A percentile compares a stretch with the other conserved stretches of the same genome.
Evolutionary conservation across 2,113 vertebrate species (phyloP).

Genomic region (Deroptyus accipitrinus): DNA sequence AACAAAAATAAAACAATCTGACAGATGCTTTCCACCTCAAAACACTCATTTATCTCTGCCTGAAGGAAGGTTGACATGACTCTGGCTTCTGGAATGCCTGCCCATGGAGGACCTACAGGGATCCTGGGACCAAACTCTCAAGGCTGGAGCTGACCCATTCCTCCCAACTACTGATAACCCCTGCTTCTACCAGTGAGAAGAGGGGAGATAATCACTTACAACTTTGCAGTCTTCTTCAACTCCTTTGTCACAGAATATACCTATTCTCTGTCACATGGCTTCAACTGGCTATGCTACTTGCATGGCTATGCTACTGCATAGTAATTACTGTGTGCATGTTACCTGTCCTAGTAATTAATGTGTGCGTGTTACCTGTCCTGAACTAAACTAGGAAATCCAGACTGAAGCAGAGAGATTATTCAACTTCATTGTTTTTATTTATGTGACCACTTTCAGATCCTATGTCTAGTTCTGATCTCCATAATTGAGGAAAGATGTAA

Average conservation of each 20-base stretch:
- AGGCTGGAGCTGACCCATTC: neutral
- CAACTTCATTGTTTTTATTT: neutral
- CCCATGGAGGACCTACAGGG: neutral
- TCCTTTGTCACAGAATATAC: neutral
- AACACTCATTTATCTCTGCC: neutral
- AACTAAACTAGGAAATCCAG: neutral
- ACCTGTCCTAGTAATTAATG: neutral
- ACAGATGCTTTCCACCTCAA: neutral
- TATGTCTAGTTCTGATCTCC: neutral
- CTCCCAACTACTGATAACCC: neutral
- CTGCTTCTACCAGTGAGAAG: neutral
- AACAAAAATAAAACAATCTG: neutral
- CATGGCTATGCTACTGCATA: neutral
- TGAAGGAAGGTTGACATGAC: neutral
- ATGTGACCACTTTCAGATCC: neutral
- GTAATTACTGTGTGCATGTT: neutral
- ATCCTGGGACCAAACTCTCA: neutral
- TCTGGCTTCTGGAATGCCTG: neutral
- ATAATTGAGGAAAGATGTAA: neutral
- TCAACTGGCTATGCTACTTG: neutral
- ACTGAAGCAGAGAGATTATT: neutral
- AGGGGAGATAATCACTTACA: neutral
- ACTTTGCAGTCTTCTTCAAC: neutral
- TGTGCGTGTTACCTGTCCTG: neutral
- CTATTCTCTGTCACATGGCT: neutral